Evolutionary conservation across 2,113 vertebrate genomes (phyloP).

Genomic region (Tragulus kanchil): DNA sequence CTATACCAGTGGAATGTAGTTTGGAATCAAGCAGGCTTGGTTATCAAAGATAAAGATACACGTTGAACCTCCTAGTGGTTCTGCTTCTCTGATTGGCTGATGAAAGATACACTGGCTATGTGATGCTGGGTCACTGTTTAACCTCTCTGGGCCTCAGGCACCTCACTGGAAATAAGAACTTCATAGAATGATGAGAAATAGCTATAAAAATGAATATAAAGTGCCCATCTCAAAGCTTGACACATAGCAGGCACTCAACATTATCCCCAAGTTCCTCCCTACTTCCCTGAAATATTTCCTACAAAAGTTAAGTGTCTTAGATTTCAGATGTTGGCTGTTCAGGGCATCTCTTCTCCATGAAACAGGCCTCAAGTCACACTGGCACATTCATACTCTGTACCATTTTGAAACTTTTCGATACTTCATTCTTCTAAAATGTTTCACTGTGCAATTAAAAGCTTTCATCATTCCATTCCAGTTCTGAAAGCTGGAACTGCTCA

Average conservation of each 20-base stretch:
- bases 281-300: background rate
- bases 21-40: slow-evolving; percentile 37
- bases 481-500: background rate
- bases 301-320: background rate
- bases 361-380: background rate
- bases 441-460: background rate
- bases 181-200: background rate
- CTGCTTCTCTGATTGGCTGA: background rate
- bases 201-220: slow-evolving; percentile 11
- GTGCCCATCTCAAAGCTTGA: background rate
- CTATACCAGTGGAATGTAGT: slow-evolving; percentile 4
- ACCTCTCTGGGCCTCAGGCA: background rate
- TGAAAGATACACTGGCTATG: background rate
- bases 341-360: background rate
- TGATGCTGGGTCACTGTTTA: background rate
- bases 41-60: slow-evolving; percentile 9
- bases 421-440: background rate
- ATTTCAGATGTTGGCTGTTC: background rate
- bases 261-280: background rate
- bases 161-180: background rate
- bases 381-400: background rate
- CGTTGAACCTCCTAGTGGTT: background rate
- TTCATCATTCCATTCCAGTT: background rate
- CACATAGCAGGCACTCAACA: background rate
- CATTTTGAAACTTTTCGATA: background rate